Base-by-base conservation (phyloP, 2,113 vertebrate genomes). In the Tricholaema leucomelas region DNA sequence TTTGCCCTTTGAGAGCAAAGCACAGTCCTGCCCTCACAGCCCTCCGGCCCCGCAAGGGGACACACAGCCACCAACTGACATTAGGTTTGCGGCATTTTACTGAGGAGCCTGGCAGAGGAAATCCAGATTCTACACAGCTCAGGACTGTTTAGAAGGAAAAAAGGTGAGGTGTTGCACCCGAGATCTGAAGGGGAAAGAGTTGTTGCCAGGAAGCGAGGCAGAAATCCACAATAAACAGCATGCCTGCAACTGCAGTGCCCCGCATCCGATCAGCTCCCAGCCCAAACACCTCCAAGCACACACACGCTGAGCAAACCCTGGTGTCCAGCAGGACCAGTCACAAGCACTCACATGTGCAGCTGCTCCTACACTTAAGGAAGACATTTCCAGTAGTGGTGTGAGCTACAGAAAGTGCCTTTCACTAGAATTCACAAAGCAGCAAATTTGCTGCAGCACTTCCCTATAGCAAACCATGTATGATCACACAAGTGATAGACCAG, bases 291-390 rank as follows among this genome's bases (percentile, higher is more conserved):
- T 19, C 74, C 38, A 10, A 10, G 30, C 2, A 70, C 77, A 36
- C 0, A 2, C 27, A 8, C 0, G 24, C 28, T 9, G 9, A 66
- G 58, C 60, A 52, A 69, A 44, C 66, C 0, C 0, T 1, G 20
- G 4, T 0, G 1, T 24, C 18, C 59, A 5, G 21, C 1, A 6
- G 50, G 56, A 24, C 56, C 44, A 7, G 19, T 36, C 42, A 10
- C 55, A 8, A 31, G 3, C 1, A 1, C 52, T 40, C 78, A 13
- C 7, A 1, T 1, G 0, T 17, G 28, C 21, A 30, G n/a, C 36
- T 12, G 59, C 81, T 40, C 33, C 24, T 6, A 9, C 21, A 2
- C 24, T 54, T 40, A 2, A 21, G 30, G 13, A 33, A 76, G 52
- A 38, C 10, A 23, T 7, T 20, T 20, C 35, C 66, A 35, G 28